Base-by-base conservation (phyloP, 2,797 vertebrate genomes). In the Apogon talboti region DNA sequence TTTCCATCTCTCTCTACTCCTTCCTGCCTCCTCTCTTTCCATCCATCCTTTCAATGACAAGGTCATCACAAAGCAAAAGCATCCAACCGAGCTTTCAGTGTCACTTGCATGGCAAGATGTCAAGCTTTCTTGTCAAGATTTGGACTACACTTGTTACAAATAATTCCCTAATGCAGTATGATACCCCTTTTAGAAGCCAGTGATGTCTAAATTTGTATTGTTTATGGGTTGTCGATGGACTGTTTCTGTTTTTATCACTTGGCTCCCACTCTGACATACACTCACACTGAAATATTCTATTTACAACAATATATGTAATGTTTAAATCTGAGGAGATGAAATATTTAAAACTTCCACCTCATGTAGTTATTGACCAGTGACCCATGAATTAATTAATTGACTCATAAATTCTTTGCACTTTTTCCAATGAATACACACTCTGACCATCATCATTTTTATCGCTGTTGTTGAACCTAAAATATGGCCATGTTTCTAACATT, bases 31-130 rank as follows among this genome's bases (percentile, higher is more conserved):
- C 37, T 42, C 61, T 59, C 8, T 19, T 37, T 76, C 42, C 14
- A 58, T 65, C 57, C 60, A 64, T 60, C 38, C 52, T 6, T 66
- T 75, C 78, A 87, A 87, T 69, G 79, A 83, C 83, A 83, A 83
- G 66, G 82, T 76, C 64, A 28, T 50, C 37, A 40, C 61, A 66
- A 64, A 60, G 49, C 66, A 58, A 9, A 24, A 76, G 66, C 60
- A 46, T 63, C 60, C 42, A 33, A 57, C 37, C 24, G 74, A 30
- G 44, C 11, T 61, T 37, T 70, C 66, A 67, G 18, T 73, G 66
- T 73, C 57, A 43, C 63, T 59, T 33, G 21, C 41, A 71, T 19
- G 52, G 50, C 50, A 35, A 47, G 40, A 64, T 40, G 55, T 74
- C 46, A 74, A 50, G 55, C 13, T 11, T 47, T 42, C 11, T 57